phyloP scores from a whole-genome alignment of 2,113 vertebrate species.

The Illadopsis cleaveri region DNA sequence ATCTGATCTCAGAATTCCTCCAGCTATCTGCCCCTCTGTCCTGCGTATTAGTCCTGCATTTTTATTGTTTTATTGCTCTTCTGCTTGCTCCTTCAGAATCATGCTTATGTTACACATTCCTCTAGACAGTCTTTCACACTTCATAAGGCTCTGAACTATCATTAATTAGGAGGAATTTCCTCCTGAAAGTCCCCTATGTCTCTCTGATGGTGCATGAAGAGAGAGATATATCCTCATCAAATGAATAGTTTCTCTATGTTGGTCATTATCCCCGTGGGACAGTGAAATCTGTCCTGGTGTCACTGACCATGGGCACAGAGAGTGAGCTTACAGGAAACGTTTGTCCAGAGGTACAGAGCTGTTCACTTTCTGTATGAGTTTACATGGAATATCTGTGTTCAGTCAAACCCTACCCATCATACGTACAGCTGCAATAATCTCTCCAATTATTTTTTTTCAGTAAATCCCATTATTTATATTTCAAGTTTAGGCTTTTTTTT shows the following conservation, averaged over 20 bases:
- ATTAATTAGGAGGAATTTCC: slow-evolving; percentile 58
- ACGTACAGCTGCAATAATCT: neutral
- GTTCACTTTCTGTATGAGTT: neutral
- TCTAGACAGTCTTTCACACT: slow-evolving; percentile 54
- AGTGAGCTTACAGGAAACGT: neutral
- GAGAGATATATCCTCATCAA: slow-evolving; percentile 28
- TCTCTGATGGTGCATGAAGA: slow-evolving; percentile 31
- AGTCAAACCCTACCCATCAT: neutral
- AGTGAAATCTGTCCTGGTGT: slow-evolving; percentile 13
- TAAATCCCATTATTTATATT: slow-evolving; percentile 40
- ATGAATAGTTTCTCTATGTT: slow-evolving; percentile 1
- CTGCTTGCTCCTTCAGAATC: neutral
- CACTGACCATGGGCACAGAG: neutral
- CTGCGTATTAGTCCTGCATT: neutral
- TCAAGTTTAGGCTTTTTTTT: neutral
- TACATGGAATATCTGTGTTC: neutral
- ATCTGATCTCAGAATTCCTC: neutral
- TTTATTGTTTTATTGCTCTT: neutral
- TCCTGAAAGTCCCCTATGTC: slow-evolving; percentile 28
- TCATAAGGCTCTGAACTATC: slow-evolving; percentile 43
- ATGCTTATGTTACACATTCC: slow-evolving; percentile 8
- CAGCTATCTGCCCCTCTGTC: neutral
- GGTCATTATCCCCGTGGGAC: slow-evolving; percentile 25
- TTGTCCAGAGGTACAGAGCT: neutral
- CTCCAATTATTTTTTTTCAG: neutral